Evolutionary conservation across 2,888 invertebrate genomes (phyloP).

Genomic region (Andrena camellia): DNA sequence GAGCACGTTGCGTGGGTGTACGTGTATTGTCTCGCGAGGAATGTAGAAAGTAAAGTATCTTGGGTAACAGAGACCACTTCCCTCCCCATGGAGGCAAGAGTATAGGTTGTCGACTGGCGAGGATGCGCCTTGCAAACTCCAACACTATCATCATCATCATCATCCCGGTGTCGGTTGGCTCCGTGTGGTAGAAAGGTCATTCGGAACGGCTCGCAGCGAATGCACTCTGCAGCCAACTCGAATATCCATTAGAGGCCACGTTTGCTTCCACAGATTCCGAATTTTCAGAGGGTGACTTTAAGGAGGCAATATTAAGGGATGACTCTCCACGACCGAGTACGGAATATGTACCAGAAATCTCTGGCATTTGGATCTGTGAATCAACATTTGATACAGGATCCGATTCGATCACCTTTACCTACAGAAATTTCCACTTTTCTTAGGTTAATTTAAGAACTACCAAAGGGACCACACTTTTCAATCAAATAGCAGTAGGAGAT

Average conservation of each 20-base stretch:
- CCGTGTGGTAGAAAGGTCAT: conserved; percentile 70
- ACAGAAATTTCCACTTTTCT: no score
- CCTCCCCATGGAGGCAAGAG: conserved; percentile 62
- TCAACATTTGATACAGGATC: no score
- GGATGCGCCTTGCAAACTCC: conserved; percentile 73
- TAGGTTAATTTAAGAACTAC: background rate
- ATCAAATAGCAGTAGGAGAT: background rate
- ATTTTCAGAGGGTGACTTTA: conserved; percentile 11
- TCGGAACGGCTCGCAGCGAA: conserved; percentile 44
- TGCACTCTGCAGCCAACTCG: conserved; percentile 9
- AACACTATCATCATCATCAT: conserved; percentile 68
- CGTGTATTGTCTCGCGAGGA: conserved; percentile 82
- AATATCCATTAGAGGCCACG: conserved; percentile 43
- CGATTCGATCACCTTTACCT: no score
- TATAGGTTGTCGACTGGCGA: conserved; percentile 72
- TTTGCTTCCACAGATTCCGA: conserved; percentile 36
- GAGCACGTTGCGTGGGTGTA: conserved; percentile 76
- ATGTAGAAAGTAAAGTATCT: conserved; percentile 85
- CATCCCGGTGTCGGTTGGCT: conserved; percentile 57
- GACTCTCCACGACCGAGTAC: no score
- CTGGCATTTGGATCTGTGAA: no score
- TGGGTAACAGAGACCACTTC: conserved; percentile 76
- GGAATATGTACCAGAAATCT: no score
- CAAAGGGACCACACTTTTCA: background rate
- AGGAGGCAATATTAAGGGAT: no score